phyloP scores from a whole-genome alignment of 2,113 vertebrate genomes.

The Pithys albifrons region DNA sequence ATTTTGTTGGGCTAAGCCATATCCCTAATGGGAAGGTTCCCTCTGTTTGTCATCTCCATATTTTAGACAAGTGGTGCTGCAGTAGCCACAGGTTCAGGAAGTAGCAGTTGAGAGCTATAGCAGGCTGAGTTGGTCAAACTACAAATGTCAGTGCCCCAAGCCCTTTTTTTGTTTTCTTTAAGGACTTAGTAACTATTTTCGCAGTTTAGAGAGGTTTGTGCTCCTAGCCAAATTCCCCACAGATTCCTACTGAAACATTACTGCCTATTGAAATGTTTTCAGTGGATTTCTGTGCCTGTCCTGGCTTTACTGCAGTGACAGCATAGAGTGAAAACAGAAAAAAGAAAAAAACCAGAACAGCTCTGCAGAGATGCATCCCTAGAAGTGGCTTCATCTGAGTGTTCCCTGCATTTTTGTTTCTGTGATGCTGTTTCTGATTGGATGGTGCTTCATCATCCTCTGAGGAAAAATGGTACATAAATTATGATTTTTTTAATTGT shows the following conservation, averaged over 20 bases:
- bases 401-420: not conserved
- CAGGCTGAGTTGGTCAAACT: not conserved
- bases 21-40: fast-evolving
- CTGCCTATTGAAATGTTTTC: not conserved
- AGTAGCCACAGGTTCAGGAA: not conserved
- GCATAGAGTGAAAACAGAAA: not conserved
- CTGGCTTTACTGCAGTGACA: not conserved
- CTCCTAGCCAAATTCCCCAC: not conserved
- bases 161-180: not conserved
- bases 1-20: not conserved
- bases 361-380: not conserved
- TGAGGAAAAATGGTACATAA: not conserved
- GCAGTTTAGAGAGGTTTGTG: not conserved
- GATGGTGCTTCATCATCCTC: not conserved
- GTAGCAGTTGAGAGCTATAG: not conserved
- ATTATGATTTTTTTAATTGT: not conserved
- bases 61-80: fast-evolving
- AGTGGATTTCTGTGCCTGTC: not conserved
- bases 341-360: not conserved
- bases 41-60: fast-evolving
- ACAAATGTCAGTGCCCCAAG: not conserved
- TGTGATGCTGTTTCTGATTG: not conserved
- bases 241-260: not conserved
- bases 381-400: not conserved
- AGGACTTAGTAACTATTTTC: not conserved